Evolutionary conservation across 2,113 vertebrate species (phyloP).

Genomic region (Eulemur rufifrons): DNA sequence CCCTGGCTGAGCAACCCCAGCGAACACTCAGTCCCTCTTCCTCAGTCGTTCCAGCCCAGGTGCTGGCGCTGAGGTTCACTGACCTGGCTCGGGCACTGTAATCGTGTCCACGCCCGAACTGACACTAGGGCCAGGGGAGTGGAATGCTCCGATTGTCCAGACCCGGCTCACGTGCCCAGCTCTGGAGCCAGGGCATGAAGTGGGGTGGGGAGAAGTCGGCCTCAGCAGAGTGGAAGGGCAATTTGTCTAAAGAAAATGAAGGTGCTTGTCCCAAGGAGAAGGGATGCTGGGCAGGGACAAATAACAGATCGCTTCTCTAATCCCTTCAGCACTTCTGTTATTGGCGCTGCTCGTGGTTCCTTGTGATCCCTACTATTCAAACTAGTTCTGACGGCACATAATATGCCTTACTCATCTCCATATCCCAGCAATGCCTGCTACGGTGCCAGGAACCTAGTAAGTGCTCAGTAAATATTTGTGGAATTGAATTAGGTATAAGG

Average conservation of each 20-base stretch:
- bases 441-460: neutral
- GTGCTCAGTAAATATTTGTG: neutral
- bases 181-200: neutral
- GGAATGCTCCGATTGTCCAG: neutral
- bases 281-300: neutral
- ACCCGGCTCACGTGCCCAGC: fast-evolving
- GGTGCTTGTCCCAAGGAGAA: neutral
- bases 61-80: neutral
- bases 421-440: neutral
- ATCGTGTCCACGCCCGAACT: neutral
- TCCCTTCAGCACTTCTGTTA: neutral
- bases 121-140: neutral
- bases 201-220: neutral
- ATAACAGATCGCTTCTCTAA: neutral
- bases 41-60: neutral
- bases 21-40: neutral
- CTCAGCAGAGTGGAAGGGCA: neutral
- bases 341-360: neutral
- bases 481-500: neutral
- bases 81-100: neutral
- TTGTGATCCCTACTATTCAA: neutral
- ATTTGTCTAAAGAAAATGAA: neutral
- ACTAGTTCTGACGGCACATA: neutral
- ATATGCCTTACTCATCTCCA: neutral
- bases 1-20: neutral